Evolutionary conservation across 1,140 invertebrate species (phyloP).

Genomic region (Cyclargus thomasi): DNA sequence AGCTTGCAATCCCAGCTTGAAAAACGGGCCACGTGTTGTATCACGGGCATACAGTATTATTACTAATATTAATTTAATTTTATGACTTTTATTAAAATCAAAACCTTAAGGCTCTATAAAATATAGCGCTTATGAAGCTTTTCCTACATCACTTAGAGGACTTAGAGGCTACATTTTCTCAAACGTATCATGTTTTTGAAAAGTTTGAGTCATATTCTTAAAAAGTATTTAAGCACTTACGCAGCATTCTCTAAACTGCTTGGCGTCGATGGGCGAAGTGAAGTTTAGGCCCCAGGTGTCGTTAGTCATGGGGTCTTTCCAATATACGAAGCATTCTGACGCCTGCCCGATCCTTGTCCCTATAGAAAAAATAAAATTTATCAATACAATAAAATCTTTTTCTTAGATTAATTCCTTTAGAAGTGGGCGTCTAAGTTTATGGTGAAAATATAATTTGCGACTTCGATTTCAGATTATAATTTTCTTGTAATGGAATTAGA

Average conservation of each 20-base stretch:
- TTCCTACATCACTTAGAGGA: not conserved
- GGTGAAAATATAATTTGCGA: too few relatives aligned
- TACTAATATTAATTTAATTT: too few relatives aligned
- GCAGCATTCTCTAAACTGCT: slow-evolving; percentile 97
- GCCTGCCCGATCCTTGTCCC: slow-evolving; percentile 97
- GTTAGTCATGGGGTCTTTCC: slow-evolving; percentile 97
- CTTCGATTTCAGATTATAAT: too few relatives aligned
- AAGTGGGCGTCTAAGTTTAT: too few relatives aligned
- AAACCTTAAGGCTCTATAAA: not conserved
- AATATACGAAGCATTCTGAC: slow-evolving; percentile 98
- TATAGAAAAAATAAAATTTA: slow-evolving; percentile 57
- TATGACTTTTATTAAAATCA: too few relatives aligned
- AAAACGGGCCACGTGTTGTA: too few relatives aligned
- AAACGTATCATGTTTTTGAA: not conserved
- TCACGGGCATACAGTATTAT: too few relatives aligned
- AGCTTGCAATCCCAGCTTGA: too few relatives aligned
- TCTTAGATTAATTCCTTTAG: too few relatives aligned
- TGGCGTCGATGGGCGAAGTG: slow-evolving; percentile 96
- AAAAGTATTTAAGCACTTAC: slow-evolving; percentile 81
- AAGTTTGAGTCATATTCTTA: not conserved
- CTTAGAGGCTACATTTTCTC: not conserved
- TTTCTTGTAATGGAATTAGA: too few relatives aligned
- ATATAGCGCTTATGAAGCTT: not conserved
- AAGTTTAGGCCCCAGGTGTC: slow-evolving; percentile 99
- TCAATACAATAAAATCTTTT: not conserved